Evolutionary conservation across 2,113 vertebrate species (phyloP).

Genomic region (Pheucticus melanocephalus): DNA sequence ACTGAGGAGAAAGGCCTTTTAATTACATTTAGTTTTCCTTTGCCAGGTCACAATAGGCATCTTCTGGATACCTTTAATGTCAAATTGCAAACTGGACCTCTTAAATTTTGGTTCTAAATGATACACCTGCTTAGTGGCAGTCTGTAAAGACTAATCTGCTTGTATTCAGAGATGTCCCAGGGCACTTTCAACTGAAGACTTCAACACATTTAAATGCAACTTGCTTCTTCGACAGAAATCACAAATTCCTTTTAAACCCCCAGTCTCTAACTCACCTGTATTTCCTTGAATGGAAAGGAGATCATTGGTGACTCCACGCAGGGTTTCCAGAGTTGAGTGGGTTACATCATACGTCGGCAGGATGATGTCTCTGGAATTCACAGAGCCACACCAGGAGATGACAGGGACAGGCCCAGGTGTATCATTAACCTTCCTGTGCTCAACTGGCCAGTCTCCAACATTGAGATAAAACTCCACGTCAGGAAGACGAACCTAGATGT

Average conservation of each 20-base stretch:
- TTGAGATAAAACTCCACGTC: conserved; percentile 92
- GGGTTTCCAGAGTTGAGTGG: conserved; percentile 89
- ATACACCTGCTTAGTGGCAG: not conserved
- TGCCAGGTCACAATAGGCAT: not conserved
- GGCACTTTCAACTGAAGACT: not conserved
- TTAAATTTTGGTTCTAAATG: not conserved
- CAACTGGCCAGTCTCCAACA: conserved; percentile 92
- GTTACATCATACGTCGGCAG: conserved; percentile 92
- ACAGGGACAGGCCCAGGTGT: conserved; percentile 82
- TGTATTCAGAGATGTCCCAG: not conserved
- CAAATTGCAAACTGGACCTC: not conserved
- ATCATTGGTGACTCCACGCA: conserved; percentile 90
- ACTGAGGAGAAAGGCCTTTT: not conserved
- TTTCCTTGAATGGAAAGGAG: conserved; percentile 93
- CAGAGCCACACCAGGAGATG: conserved; percentile 92
- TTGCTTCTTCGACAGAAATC: not conserved
- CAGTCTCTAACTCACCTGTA: conserved; percentile 76
- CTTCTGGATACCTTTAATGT: not conserved
- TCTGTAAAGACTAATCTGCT: not conserved
- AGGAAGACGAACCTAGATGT: conserved; percentile 81
- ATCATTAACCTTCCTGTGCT: conserved; percentile 75
- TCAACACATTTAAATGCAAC: not conserved
- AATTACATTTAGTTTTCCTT: not conserved
- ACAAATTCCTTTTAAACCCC: not conserved
- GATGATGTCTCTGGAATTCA: conserved; percentile 85